Base-by-base conservation (phyloP, 1,140 invertebrate species). In the Dufourea novaeangliae region DNA sequence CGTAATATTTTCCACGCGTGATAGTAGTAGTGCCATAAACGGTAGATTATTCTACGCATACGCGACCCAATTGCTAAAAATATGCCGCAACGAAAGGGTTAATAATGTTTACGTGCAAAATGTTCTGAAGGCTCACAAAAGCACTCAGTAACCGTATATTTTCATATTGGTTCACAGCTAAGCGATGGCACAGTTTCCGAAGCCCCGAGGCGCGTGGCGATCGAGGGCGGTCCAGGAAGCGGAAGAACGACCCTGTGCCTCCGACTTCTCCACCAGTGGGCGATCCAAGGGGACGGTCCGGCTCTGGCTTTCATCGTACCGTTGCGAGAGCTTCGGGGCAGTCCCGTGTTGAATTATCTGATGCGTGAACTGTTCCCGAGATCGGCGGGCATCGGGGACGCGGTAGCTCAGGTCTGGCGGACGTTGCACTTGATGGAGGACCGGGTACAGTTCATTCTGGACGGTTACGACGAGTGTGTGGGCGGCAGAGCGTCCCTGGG, bases 231-330 rank as follows among this genome's bases (percentile, higher is more conserved):
- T 22, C 88, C 93, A 25, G 93, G 94, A 75, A 93, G 91, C 78
- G 93, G 93, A 20, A 92, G 93, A 62, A 94, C 93, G 10, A 93
- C 93, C 1, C 87, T 94, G 0, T 92, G 92, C 25, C 88, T 94
- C 22, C 91, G 92, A 20, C 85, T 94, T 5, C 89, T 94, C 5
- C 92, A 94, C 81, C 92, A 93, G 34, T 94, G 94, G 94, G 93
- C 93, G 4, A 92, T 88, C 20, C 92, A 92, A 78, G 90, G 88
- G 66, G 92, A 93, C 22, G 92, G 89, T 52, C 91, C 90, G 8
- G 89, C 91, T 7, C 68, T 93, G 77, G 91, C 93, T 7, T 91
- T 94, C 56, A 93, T 94, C 72, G 91, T 94, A 17, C 93, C 93
- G 0, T 85, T 94, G 7, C 85, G 93, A 11, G 94, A 94, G 78